Evolutionary conservation across 2,113 vertebrate species (phyloP).

Genomic region (Gallinago paraguaiae): DNA sequence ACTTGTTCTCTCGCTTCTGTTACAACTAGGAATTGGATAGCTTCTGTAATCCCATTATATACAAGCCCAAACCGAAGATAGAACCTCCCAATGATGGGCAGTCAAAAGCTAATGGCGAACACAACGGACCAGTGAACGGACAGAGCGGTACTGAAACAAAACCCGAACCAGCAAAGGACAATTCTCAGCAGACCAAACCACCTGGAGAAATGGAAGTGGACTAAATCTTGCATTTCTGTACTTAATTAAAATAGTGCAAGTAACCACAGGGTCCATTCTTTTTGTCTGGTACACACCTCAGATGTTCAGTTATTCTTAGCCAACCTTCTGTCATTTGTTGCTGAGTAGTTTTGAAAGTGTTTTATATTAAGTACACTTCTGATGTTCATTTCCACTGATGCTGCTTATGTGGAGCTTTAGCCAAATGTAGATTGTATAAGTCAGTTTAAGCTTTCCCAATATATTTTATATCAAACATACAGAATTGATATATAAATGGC

Average conservation of each 20-base stretch:
- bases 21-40: constrained; percentile 85
- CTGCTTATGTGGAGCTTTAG: constrained; percentile 78
- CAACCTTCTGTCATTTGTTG: constrained; percentile 76
- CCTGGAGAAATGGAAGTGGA: constrained; percentile 92
- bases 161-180: constrained; percentile 75
- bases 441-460: constrained; percentile 75
- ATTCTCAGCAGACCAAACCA: constrained; percentile 80
- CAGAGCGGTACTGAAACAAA: constrained; percentile 79
- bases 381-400: constrained; percentile 73
- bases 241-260: constrained; percentile 70
- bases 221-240: constrained; percentile 74
- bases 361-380: constrained; percentile 73
- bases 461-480: constrained; percentile 75
- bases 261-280: constrained; percentile 75
- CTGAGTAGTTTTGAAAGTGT: constrained; percentile 77
- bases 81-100: constrained; percentile 81
- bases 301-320: constrained; percentile 73
- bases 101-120: constrained; percentile 76
- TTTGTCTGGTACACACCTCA: constrained; percentile 72
- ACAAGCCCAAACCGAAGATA: constrained; percentile 85
- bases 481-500: constrained; percentile 71
- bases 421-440: constrained; percentile 75
- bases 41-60: constrained; percentile 86
- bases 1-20: not conserved
- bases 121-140: constrained; percentile 82